A percentile compares a stretch with the other conserved stretches of the same genome.
phyloP scores from a whole-genome alignment of 2,888 invertebrate genomes.

The Eutolmus rufibarbis region DNA sequence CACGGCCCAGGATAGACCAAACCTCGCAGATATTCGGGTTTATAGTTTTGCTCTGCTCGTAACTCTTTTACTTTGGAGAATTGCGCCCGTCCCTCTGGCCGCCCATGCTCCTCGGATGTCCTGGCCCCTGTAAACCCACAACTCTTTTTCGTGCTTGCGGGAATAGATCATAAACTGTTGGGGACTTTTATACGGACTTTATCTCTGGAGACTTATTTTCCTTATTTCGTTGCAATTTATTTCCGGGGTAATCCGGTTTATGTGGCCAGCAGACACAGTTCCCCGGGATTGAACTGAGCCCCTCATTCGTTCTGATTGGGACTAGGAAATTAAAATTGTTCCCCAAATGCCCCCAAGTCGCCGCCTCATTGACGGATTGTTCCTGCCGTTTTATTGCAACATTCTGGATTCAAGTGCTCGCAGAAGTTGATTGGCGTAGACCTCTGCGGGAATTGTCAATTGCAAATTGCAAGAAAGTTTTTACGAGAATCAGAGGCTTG shows the following conservation, averaged over 20 bases:
- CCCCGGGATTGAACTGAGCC: background rate
- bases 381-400: background rate
- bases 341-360: background rate
- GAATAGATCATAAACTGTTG: constrained; percentile 37
- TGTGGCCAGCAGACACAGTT: constrained; percentile 9
- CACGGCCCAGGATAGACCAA: background rate
- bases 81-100: background rate
- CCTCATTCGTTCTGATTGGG: background rate
- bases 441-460: background rate
- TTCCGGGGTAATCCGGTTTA: constrained; percentile 30
- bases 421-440: background rate
- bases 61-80: constrained; percentile 20
- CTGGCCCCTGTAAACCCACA: background rate
- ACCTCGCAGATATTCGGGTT: constrained; percentile 18
- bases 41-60: constrained; percentile 36
- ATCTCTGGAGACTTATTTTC: constrained; percentile 21
- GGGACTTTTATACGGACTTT: background rate
- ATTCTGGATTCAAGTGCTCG: background rate
- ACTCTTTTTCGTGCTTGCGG: constrained; percentile 14
- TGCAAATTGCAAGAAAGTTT: background rate
- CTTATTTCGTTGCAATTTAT: constrained; percentile 30
- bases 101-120: background rate
- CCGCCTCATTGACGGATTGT: background rate
- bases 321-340: background rate
- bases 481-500: background rate